Conservation (phyloP, 2,888 invertebrate genomes). For the Latrodectus hesperus region DNA sequence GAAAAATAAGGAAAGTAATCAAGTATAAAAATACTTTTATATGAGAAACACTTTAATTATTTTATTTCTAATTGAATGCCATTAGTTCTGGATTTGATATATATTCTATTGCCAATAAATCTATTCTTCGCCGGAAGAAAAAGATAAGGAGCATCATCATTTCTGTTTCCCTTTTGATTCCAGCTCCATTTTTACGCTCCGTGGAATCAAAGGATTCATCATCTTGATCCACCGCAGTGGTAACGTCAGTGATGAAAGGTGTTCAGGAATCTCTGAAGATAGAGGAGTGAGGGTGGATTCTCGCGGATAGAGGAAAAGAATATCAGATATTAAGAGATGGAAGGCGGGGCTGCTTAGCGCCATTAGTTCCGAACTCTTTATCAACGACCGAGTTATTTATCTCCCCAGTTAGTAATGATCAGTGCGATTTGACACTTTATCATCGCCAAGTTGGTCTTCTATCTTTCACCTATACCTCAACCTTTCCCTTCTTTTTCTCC, state of each 20-base stretch:
- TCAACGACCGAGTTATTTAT: slow-evolving; percentile 67
- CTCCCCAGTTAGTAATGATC: slow-evolving; percentile 56
- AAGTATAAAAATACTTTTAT: background rate
- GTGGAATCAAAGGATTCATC: slow-evolving; percentile 25
- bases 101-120: background rate
- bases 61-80: background rate
- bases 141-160: background rate
- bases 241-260: slow-evolving; percentile 58
- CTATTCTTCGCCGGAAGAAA: too few species aligned
- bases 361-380: slow-evolving; percentile 62
- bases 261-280: slow-evolving; percentile 20
- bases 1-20: background rate
- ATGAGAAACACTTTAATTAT: background rate
- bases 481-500: slow-evolving; percentile 6
- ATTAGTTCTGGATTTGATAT: background rate
- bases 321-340: slow-evolving; percentile 31
- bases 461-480: slow-evolving; percentile 21
- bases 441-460: slow-evolving; percentile 29
- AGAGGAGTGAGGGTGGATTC: slow-evolving; percentile 5
- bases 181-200: slow-evolving; percentile 45
- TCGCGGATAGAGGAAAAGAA: slow-evolving; percentile 3
- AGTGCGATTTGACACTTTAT: slow-evolving; percentile 55
- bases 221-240: slow-evolving; percentile 42
- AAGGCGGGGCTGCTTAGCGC: slow-evolving; percentile 42
- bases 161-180: background rate